Base-by-base conservation (phyloP, 2,888 invertebrate species). In the Plebejus anna region DNA sequence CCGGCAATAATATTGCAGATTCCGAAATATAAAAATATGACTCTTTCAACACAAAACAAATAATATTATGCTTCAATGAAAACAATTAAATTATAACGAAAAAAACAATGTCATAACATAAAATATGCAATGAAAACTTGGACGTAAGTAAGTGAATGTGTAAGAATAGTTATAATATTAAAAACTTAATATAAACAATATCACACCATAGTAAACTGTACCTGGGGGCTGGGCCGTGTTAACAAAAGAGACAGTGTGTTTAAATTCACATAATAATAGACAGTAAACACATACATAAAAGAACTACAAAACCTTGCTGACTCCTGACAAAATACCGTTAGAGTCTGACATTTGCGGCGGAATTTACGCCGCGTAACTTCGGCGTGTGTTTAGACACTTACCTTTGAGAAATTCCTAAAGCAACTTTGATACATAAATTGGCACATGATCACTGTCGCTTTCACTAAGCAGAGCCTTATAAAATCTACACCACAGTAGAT, bases 101-200 rank as follows among this genome's bases (percentile, higher is more conserved):
- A 90, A 91, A 91, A 89, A 92, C 91, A 88, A 89, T 89, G 87
- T 90, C 89, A 93, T 89, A 88, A 89, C 89, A 85, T 93, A 92
- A 91, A 92, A 92, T 92, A 93, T 91, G 87, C 84, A 92, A 91
- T 89, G 90, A 90, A 92, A 93, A 92, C 91, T 90, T 92, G 93
- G 92, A 93, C 92, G 92, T 88, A 90, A 89, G 84, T 86, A 86
- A 89, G 87, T 90, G 91, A 91, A 92, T 90, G 88, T 89, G 89
- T 89, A 89, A 88, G 87, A 91, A 88, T 81, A 83, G 85, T 85
- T 84, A 87, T 84, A 88, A 86, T 88, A 86, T 87, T 89, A 88
- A 84, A 66, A 83, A 85, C 80, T 81, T 80, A 87, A 82, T 80
- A 80, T 86, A 84, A 88, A 88, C 85, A 88, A 88, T 86, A 85